A percentile compares a stretch with the other conserved stretches of the same genome.
Evolutionary conservation across 2,113 vertebrate species (phyloP).

Genomic region (Festucalex cinctus): DNA sequence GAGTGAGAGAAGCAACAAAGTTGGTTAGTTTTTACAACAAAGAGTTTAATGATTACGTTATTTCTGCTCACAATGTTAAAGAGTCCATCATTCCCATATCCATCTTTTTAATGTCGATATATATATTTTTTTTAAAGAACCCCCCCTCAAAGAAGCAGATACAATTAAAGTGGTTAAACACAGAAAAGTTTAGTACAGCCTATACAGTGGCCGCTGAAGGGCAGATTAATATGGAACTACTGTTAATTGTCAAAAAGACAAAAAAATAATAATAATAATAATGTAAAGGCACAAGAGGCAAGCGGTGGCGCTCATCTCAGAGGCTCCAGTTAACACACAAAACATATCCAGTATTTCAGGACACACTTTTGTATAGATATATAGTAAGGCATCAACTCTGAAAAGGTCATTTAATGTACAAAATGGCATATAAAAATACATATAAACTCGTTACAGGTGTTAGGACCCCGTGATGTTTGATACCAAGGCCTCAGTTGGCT

Average conservation of each 20-base stretch:
- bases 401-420: constrained; percentile 98
- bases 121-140: constrained; percentile 73
- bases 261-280: background rate
- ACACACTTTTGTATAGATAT: constrained; percentile 7
- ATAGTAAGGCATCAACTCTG: constrained; percentile 78
- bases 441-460: constrained; percentile 99
- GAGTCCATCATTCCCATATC: constrained; percentile 78
- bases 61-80: constrained; percentile 78
- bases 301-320: constrained; percentile 77
- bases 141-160: constrained; percentile 57
- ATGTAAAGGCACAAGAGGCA: constrained; percentile 88
- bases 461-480: constrained; percentile 81
- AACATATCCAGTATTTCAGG: constrained; percentile 57
- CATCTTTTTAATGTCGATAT: constrained; percentile 51
- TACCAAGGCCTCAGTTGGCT: constrained; percentile 88
- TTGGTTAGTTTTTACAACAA: constrained; percentile 83
- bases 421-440: constrained; percentile 99
- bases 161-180: constrained; percentile 88
- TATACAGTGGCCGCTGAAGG: constrained; percentile 82
- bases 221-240: constrained; percentile 91
- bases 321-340: constrained; percentile 70
- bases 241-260: constrained; percentile 58
- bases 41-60: constrained; percentile 84
- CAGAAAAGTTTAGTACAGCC: constrained; percentile 87
- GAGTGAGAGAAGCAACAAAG: constrained; percentile 70